Percentiles rank a stretch among this genome's conserved stretches.
These are phyloP conservation scores for Drosophila nigromelanica DNA, from an alignment of 1,140 invertebrate species.

Conservation along the genomic window DNA sequence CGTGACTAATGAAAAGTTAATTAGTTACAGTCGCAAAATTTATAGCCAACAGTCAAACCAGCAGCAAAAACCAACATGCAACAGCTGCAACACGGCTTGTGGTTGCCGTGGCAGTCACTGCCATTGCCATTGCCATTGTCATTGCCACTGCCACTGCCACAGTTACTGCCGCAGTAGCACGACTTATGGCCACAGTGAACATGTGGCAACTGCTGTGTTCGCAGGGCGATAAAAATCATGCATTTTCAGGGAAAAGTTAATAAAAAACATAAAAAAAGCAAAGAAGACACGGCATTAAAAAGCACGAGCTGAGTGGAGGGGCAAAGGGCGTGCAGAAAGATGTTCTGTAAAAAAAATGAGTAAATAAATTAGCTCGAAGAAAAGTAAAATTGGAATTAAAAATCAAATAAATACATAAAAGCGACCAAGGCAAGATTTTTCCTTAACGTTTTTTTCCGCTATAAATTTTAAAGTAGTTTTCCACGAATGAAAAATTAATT, in stretches of 20 bases:
- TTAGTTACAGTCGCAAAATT: constrained; percentile 53
- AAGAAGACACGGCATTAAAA: constrained; percentile 27
- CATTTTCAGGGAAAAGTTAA: constrained; percentile 16
- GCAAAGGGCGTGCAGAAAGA: constrained; percentile 24
- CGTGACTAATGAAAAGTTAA: constrained; percentile 74
- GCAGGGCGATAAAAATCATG: constrained; percentile 42
- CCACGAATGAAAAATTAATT: constrained; percentile 42
- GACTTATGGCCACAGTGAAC: constrained; percentile 60
- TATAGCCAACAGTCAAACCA: background rate
- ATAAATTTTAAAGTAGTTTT: constrained; percentile 78
- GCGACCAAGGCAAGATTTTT: constrained; percentile 4
- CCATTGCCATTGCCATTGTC: constrained; percentile 32
- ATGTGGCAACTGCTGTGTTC: constrained; percentile 34
- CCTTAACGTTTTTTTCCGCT: constrained; percentile 43
- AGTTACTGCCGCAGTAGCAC: constrained; percentile 12
- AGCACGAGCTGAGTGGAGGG: constrained; percentile 13
- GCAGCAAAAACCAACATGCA: background rate
- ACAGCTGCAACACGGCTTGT: constrained; percentile 6
- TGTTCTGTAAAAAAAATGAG: constrained; percentile 62
- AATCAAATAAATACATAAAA: constrained; percentile 73
- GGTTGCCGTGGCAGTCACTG: constrained; percentile 11
- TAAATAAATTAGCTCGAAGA: constrained; percentile 55
- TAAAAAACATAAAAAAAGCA: background rate
- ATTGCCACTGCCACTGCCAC: constrained; percentile 17
- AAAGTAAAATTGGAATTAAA: constrained; percentile 64